phyloP scores from a whole-genome alignment of 2,888 invertebrate species.

The Seira ritae region DNA sequence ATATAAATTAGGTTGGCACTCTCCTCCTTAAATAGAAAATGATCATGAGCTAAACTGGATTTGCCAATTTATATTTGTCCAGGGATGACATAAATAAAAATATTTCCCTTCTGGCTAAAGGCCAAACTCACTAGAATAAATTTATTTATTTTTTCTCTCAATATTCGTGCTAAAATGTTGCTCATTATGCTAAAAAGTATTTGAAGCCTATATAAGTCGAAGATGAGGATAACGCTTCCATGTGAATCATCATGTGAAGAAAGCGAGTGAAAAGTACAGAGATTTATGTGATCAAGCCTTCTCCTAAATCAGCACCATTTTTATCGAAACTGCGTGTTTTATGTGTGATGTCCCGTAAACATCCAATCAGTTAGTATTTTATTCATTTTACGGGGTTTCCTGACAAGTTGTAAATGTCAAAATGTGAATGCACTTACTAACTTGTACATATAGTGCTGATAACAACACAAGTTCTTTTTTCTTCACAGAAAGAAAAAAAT shows the following conservation, averaged over 20 bases:
- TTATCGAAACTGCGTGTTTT: not conserved
- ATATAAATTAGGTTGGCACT: constrained; percentile 43
- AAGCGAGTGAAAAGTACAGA: not conserved
- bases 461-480: constrained; percentile 12
- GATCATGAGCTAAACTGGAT: not conserved
- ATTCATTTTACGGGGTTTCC: constrained; percentile 2
- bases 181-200: too few species aligned
- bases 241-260: too few species aligned
- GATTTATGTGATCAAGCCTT: not conserved
- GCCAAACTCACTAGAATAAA: not conserved
- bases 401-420: constrained; percentile 25
- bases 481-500: not conserved
- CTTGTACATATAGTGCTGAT: not conserved
- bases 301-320: constrained; percentile 9
- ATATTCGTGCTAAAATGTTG: too few species aligned
- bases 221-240: too few species aligned
- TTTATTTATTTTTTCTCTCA: too few species aligned
- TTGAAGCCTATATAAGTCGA: too few species aligned
- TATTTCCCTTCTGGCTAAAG: not conserved
- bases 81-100: not conserved
- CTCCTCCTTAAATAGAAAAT: not conserved
- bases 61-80: constrained; percentile 1
- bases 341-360: constrained; percentile 14
- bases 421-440: not conserved
- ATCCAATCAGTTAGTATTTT: constrained; percentile 11